These are phyloP conservation scores for Rhyacichthys aspro DNA, from an alignment of 2,797 vertebrate genomes.

Conservation along the genomic window DNA sequence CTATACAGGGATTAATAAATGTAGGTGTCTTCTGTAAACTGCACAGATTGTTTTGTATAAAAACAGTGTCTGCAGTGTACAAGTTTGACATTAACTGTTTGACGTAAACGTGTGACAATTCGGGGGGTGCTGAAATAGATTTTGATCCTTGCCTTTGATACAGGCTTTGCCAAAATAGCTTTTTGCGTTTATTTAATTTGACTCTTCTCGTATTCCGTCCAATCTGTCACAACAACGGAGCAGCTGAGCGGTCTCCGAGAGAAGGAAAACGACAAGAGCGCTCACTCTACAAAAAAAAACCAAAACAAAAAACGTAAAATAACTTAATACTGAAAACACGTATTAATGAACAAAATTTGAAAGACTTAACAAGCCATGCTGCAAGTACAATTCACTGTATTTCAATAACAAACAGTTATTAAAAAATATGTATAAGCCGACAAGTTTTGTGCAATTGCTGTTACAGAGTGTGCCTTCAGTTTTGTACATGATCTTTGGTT, in stretches of 20 bases:
- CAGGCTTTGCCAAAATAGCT: too few species aligned
- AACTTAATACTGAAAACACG: not conserved
- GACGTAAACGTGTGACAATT: not conserved
- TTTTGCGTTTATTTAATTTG: conserved; percentile 1
- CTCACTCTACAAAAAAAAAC: conserved; percentile 20
- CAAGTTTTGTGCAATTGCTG: too few species aligned
- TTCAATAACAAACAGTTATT: not conserved
- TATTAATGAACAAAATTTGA: not conserved
- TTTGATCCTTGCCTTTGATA: too few species aligned
- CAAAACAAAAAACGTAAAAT: not conserved
- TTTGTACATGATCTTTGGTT: conserved; percentile 34
- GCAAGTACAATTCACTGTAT: not conserved
- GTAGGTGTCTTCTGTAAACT: too few species aligned
- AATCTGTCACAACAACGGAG: conserved; percentile 9
- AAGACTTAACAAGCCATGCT: too few species aligned
- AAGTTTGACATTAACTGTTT: too few species aligned
- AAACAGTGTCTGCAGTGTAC: too few species aligned
- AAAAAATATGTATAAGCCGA: too few species aligned
- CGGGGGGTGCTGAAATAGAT: too few species aligned
- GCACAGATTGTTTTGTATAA: too few species aligned
- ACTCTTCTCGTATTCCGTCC: conserved; percentile 2
- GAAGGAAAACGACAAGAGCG: not conserved
- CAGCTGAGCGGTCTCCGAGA: not conserved
- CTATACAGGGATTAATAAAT: too few species aligned
- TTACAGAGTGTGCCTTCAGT: not conserved